phyloP scores from a whole-genome alignment of 2,797 vertebrate genomes.

The Mus spretus region DNA sequence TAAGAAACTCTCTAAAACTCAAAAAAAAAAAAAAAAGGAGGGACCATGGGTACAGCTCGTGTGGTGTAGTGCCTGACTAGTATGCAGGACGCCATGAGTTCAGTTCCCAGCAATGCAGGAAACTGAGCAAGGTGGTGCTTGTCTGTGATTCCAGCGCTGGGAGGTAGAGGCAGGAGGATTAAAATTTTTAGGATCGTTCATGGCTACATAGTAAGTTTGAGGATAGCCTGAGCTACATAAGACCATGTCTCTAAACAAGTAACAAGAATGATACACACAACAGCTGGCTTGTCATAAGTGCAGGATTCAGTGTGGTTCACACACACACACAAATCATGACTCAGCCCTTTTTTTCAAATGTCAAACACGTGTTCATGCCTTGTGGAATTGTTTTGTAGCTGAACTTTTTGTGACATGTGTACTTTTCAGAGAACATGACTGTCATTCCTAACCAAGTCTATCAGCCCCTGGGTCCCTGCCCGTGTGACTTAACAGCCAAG shows the following conservation, averaged over 20 bases:
- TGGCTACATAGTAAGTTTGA: background rate
- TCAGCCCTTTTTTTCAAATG: background rate
- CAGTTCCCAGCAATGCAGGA: background rate
- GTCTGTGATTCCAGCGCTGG: background rate
- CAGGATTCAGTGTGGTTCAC: no score
- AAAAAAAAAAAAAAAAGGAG: background rate
- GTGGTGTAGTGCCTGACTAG: no score
- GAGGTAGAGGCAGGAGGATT: background rate
- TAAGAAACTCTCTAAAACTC: background rate
- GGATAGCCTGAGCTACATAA: background rate
- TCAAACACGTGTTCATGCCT: background rate
- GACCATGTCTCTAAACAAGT: background rate
- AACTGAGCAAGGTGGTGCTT: background rate
- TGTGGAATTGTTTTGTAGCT: background rate
- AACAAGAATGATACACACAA: background rate
- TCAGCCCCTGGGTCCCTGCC: conserved; percentile 95
- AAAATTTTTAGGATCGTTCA: no score
- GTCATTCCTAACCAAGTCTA: conserved; percentile 94
- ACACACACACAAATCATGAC: background rate
- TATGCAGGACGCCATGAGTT: background rate
- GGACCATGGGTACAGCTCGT: background rate
- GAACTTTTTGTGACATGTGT: background rate
- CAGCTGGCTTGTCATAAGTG: background rate
- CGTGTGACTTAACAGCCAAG: conserved; percentile 93
- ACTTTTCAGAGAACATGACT: conserved; percentile 92